Conservation (phyloP, 2,888 invertebrate genomes). For the Platycheirus rosarum region DNA sequence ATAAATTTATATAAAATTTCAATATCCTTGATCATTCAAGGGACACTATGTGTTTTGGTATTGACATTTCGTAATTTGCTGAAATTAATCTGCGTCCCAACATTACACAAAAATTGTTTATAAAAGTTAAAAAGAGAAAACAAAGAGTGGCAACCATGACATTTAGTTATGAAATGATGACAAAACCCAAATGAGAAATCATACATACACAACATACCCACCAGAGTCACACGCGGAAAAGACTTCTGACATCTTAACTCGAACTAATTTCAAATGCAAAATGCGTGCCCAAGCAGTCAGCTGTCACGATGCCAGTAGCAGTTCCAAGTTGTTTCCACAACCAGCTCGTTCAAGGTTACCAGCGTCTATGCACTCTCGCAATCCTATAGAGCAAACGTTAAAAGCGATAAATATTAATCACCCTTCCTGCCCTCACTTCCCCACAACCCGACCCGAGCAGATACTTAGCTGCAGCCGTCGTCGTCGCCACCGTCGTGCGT, state of each 20-base stretch:
- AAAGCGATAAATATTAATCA: conserved; percentile 73
- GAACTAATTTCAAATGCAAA: conserved; percentile 71
- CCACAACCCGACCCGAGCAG: conserved; percentile 21
- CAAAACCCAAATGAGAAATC: conserved; percentile 38
- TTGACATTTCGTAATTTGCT: too few relatives aligned
- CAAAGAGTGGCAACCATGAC: conserved; percentile 9
- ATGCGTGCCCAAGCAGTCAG: conserved; percentile 63
- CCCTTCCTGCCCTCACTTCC: conserved; percentile 2
- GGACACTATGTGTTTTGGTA: too few relatives aligned
- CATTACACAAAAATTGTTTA: too few relatives aligned
- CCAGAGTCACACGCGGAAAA: conserved; percentile 46
- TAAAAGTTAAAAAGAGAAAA: not conserved
- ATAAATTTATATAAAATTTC: too few relatives aligned
- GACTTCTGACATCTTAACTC: conserved; percentile 66
- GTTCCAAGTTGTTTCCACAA: conserved; percentile 36
- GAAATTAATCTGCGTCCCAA: too few relatives aligned
- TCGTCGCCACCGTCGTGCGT: too few relatives aligned
- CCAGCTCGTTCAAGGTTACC: conserved; percentile 67
- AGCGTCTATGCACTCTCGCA: conserved; percentile 59
- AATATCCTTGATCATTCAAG: too few relatives aligned
- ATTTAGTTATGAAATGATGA: not conserved
- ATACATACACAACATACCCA: not conserved
- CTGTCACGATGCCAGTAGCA: conserved; percentile 55
- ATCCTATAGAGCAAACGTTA: conserved; percentile 60
- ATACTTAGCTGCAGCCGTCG: conserved; percentile 42